Evolutionary conservation across 1,140 invertebrate genomes (phyloP).

Genomic region (Matsumurasca onukii): DNA sequence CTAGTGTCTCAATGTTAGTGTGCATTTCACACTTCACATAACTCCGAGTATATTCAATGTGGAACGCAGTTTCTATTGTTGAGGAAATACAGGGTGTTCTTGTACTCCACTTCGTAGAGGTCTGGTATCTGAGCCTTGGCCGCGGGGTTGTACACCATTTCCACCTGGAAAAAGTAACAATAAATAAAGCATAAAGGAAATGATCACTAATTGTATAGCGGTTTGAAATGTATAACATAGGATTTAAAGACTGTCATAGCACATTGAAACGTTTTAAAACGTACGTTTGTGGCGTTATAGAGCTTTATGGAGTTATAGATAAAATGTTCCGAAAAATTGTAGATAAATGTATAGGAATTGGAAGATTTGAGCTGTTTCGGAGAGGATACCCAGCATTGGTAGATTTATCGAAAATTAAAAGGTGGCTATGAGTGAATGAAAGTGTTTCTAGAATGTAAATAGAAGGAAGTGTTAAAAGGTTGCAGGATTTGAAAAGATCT

Average conservation of each 20-base stretch:
- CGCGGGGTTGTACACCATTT: slow-evolving; percentile 49
- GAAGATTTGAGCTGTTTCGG: too few species aligned
- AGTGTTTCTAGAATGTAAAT: background rate
- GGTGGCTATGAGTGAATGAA: background rate
- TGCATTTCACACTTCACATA: too few species aligned
- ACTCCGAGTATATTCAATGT: too few species aligned
- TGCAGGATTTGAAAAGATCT: background rate
- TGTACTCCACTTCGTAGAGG: slow-evolving; percentile 47
- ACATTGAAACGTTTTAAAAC: background rate
- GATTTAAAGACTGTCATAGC: background rate
- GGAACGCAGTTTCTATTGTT: slow-evolving; percentile 25
- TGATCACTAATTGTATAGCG: background rate
- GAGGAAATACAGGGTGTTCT: slow-evolving; percentile 35
- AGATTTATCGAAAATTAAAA: too few species aligned
- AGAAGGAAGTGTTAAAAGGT: background rate
- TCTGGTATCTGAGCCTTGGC: slow-evolving; percentile 52
- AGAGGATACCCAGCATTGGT: too few species aligned
- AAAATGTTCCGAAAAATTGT: background rate
- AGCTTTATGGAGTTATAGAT: too few species aligned
- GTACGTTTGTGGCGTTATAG: background rate
- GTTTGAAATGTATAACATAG: background rate
- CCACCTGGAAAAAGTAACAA: background rate
- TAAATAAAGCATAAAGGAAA: background rate
- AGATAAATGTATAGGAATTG: background rate
- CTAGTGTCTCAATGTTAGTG: too few species aligned